These are phyloP conservation scores for Ridgeia piscesae DNA, from an alignment of 1,140 invertebrate species.

Conservation along the genomic window DNA sequence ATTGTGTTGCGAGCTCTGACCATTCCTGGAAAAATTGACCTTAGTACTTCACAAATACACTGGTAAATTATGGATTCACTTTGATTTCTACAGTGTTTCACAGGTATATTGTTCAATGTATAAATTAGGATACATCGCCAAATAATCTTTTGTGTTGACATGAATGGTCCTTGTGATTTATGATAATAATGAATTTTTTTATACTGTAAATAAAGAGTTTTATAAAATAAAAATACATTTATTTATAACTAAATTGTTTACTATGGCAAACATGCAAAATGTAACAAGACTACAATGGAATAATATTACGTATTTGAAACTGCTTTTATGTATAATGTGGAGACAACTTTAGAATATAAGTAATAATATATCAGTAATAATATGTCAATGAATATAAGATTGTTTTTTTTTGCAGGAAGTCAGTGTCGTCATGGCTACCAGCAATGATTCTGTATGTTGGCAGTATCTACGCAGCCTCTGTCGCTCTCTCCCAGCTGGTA, in stretches of 20 bases:
- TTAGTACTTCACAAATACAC: constrained; percentile 25
- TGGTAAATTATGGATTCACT: constrained; percentile 29
- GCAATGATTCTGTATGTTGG: constrained; percentile 51
- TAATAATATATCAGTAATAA: background rate
- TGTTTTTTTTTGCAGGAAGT: constrained; percentile 42
- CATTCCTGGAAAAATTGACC: constrained; percentile 38
- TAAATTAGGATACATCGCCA: background rate
- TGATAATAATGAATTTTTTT: too few relatives aligned
- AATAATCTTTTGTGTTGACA: too few relatives aligned
- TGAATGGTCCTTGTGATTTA: too few relatives aligned
- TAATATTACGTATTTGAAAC: background rate
- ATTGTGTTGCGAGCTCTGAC: constrained; percentile 48
- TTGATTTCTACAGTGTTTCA: background rate
- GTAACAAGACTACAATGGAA: background rate
- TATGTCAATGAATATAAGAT: constrained; percentile 32
- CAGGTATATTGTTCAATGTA: background rate
- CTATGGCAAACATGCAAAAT: background rate
- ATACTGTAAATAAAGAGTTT: too few relatives aligned
- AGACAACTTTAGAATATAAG: background rate
- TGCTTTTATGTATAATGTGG: background rate
- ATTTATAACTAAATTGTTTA: too few relatives aligned
- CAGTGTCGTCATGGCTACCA: constrained; percentile 50
- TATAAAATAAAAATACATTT: too few relatives aligned
- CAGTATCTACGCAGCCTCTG: constrained; percentile 55
- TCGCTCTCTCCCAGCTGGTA: constrained; percentile 53